Evolutionary conservation across 2,113 vertebrate genomes (phyloP), one percentile per base, ranked within the genome.

Genomic region (Laticauda colubrina): DNA sequence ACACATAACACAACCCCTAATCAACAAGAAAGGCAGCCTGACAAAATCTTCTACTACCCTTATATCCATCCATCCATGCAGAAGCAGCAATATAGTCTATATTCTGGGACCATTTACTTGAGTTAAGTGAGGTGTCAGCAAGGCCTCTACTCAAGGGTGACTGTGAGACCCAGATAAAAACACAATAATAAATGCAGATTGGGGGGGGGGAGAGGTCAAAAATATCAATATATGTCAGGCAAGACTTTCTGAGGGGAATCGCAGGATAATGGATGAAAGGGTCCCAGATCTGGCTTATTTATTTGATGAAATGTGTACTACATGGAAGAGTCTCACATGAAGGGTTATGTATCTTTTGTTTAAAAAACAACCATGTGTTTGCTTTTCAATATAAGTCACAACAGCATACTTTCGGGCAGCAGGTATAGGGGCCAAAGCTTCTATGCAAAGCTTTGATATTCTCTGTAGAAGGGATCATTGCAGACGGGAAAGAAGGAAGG

Each of bases 21-120:
- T 45, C 92, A 94, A 24, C 91, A 91, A 23, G 88, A 89, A 94
- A 81, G 57, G 57, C 91, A 55, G 88, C 3, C 90, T 94, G 39
- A 81, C 34, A 81, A 81, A 81, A 81, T 34, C 75, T 81, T 39
- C 75, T 39, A 7, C 34, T 18, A 43, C 3, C n/a, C 39, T 81
- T 24, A 88, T 90, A 43, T 2, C 92, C 75, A 94, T 57, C 91
- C 90, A 15, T 45, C 93, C 0, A 0, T 81, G 91, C 59, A 8
- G 18, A 87, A 94, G 2, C 18, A 56, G 93, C 90, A 94, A 85
- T 34, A 85, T n/a, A n/a, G 39, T 48, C 88, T 89, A 75, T 0
- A 6, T 54, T 1, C 26, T 14, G 53, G 92, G 48, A 7, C 3
- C 48, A 57, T 51, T 45, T 14, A 8, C 48, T 51, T 8, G 15